A percentile compares a stretch with the other conserved stretches of the same genome.
Evolutionary conservation across 2,888 invertebrate species (phyloP).

Genomic region (Metalampra italica): DNA sequence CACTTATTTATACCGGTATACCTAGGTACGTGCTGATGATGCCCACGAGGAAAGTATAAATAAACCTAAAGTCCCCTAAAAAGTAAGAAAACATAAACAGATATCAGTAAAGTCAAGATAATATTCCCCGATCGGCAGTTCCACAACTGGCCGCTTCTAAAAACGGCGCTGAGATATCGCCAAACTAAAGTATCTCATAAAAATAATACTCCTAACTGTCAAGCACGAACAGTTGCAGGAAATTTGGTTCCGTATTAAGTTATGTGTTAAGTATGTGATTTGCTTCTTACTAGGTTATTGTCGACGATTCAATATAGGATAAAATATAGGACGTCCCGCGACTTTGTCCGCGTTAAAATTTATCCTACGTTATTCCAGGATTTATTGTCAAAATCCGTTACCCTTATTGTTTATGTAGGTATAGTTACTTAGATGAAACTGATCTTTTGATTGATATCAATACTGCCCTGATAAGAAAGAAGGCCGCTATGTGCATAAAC

Average conservation of each 20-base stretch:
- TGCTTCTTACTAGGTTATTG: too few relatives aligned
- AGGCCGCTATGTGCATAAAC: too few relatives aligned
- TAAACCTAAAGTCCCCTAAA: not conserved
- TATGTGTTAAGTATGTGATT: not conserved
- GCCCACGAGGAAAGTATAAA: not conserved
- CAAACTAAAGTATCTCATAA: slow-evolving; percentile 5
- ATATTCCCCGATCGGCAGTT: slow-evolving; percentile 17
- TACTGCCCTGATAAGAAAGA: too few relatives aligned
- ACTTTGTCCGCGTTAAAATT: too few relatives aligned
- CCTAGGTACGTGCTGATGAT: not conserved
- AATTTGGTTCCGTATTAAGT: not conserved
- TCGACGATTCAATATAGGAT: too few relatives aligned
- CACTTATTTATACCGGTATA: not conserved
- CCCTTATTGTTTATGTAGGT: too few relatives aligned
- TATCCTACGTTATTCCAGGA: too few relatives aligned
- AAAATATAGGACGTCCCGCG: too few relatives aligned
- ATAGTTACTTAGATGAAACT: too few relatives aligned
- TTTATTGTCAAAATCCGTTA: too few relatives aligned
- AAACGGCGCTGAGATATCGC: slow-evolving; percentile 5
- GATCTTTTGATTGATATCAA: too few relatives aligned
- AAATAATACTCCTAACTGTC: slow-evolving; percentile 1
- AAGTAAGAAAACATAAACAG: not conserved
- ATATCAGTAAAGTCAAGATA: slow-evolving; percentile 7
- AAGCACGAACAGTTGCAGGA: not conserved
- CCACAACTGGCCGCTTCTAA: slow-evolving; percentile 11